Conservation (phyloP, 2,113 vertebrate genomes). For the Nannospalax galili region DNA sequence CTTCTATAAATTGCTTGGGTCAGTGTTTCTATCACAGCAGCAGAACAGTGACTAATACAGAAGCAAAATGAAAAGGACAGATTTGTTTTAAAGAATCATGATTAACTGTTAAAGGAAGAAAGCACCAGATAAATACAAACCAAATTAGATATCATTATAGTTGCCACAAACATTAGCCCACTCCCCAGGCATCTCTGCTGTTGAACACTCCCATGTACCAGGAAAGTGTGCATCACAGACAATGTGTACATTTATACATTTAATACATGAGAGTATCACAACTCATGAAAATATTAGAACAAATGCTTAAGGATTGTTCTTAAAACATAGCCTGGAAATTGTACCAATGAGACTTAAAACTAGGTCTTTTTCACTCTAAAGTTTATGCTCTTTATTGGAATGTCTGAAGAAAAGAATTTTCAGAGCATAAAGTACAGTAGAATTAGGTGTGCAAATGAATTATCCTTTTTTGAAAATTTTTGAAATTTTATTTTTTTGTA, state of each 20-base stretch:
- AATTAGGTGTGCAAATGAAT: background rate
- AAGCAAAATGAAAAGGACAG: background rate
- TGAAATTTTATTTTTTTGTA: no score
- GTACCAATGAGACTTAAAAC: background rate
- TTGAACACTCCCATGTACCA: background rate
- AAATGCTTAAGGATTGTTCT: background rate
- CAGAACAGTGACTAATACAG: no score
- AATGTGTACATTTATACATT: no score
- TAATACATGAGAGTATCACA: no score
- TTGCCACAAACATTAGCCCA: background rate
- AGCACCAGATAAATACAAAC: background rate
- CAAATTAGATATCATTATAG: background rate
- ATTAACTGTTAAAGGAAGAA: background rate
- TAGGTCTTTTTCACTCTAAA: background rate
- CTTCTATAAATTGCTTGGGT: no score
- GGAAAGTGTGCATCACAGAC: no score
- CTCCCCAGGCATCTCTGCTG: background rate
- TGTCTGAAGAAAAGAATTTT: background rate
- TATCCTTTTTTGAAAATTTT: no score
- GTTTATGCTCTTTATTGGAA: background rate
- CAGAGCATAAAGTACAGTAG: background rate
- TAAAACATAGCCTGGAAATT: background rate
- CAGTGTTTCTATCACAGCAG: no score
- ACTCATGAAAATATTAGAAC: no score
- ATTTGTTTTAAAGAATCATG: constrained; percentile 32